These are phyloP conservation scores for Eupeodes luniger DNA, from an alignment of 2,888 invertebrate species.

Conservation along the genomic window DNA sequence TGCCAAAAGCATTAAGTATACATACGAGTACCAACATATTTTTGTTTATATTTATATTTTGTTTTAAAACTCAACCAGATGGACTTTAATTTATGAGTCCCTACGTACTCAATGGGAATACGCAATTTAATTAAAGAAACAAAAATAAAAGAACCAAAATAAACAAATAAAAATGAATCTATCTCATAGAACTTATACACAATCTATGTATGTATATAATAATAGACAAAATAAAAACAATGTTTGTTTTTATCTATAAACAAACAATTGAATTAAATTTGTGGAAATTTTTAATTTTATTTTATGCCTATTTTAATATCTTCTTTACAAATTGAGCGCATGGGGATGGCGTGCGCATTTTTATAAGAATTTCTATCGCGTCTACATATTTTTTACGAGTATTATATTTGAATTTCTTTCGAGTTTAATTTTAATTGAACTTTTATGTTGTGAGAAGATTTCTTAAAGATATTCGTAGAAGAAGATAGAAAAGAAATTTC, in stretches of 20 bases:
- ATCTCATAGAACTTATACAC: background rate
- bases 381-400: too few relatives aligned
- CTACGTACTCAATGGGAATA: background rate
- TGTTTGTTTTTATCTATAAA: background rate
- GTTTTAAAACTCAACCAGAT: constrained; percentile 5
- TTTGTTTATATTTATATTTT: too few relatives aligned
- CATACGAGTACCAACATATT: too few relatives aligned
- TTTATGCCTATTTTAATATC: background rate
- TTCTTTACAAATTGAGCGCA: background rate
- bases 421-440: constrained; percentile 19
- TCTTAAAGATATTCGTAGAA: background rate
- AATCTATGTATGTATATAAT: background rate
- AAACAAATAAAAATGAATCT: background rate
- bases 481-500: constrained; percentile 50
- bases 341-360: background rate
- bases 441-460: constrained; percentile 25
- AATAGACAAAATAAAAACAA: background rate
- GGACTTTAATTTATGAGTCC: constrained; percentile 19
- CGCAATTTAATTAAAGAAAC: background rate
- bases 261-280: constrained; percentile 15
- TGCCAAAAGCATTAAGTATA: background rate
- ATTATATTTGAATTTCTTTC: background rate
- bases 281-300: constrained; percentile 14
- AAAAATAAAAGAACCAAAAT: background rate
- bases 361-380: background rate